Conservation (phyloP, 1,140 invertebrate species). For the Copidosoma floridanum region DNA sequence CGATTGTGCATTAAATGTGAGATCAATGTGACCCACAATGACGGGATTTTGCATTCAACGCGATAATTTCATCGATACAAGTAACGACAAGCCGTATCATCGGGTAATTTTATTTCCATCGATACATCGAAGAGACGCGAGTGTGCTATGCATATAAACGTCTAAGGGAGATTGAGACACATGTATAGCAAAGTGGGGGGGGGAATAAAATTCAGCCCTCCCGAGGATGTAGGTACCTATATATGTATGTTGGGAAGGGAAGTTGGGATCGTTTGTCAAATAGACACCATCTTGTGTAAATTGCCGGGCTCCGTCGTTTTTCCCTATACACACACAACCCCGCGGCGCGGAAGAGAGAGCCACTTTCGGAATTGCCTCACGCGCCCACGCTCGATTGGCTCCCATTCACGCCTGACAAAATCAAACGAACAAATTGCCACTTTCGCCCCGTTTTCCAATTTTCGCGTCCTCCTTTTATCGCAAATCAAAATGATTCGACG, state of each 20-base stretch:
- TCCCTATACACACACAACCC: not conserved
- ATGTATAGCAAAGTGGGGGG: too few relatives aligned
- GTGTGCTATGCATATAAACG: too few relatives aligned
- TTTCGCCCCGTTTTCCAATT: constrained; percentile 4
- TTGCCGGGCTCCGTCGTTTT: constrained; percentile 33
- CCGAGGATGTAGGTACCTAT: too few relatives aligned
- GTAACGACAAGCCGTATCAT: too few relatives aligned
- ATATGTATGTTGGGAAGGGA: constrained; percentile 30
- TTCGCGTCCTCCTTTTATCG: not conserved
- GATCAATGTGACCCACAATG: too few relatives aligned
- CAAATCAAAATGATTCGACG: constrained; percentile 14
- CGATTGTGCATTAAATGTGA: too few relatives aligned
- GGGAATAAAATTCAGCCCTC: too few relatives aligned
- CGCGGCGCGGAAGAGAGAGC: constrained; percentile 25
- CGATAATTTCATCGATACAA: too few relatives aligned
- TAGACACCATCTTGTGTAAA: constrained; percentile 51
- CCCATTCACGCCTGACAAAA: constrained; percentile 30
- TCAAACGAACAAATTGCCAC: constrained; percentile 14
- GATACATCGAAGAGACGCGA: too few relatives aligned
- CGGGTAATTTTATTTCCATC: too few relatives aligned
- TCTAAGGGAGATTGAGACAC: too few relatives aligned
- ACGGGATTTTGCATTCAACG: too few relatives aligned
- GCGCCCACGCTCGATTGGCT: constrained; percentile 29
- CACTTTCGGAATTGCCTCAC: constrained; percentile 45
- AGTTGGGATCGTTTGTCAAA: constrained; percentile 54